Conservation (phyloP, 1,140 invertebrate species). For the Aplysia californica region DNA sequence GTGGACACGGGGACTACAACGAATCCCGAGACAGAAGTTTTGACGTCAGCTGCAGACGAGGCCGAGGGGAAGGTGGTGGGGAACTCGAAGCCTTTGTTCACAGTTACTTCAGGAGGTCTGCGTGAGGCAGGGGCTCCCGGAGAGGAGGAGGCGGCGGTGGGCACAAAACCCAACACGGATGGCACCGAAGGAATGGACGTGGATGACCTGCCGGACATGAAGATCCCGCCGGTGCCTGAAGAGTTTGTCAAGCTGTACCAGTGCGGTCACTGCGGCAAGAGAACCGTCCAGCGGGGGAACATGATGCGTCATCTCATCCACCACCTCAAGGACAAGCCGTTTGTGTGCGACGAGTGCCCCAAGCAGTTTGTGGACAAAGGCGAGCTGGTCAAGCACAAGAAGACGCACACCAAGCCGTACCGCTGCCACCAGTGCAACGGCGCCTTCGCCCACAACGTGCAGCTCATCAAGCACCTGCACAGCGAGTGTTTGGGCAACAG, state of each 20-base stretch:
- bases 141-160: background rate
- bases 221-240: conserved; percentile 12
- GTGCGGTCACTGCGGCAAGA: conserved; percentile 22
- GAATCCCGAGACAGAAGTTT: background rate
- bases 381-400: conserved; percentile 24
- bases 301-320: conserved; percentile 28
- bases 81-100: conserved; percentile 4
- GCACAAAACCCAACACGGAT: background rate
- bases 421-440: conserved; percentile 21
- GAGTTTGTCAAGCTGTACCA: conserved; percentile 30
- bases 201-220: conserved; percentile 19
- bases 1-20: background rate
- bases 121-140: conserved; percentile 5
- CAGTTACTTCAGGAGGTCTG: background rate
- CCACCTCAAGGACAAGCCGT: conserved; percentile 22
- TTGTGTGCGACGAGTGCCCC: conserved; percentile 17
- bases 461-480: conserved; percentile 17
- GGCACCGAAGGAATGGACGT: background rate
- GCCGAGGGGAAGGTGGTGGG: background rate
- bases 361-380: conserved; percentile 28
- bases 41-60: background rate
- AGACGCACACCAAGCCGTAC: conserved; percentile 24
- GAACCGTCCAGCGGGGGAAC: conserved; percentile 28
- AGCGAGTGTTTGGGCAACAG: conserved; percentile 16
- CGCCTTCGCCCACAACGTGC: conserved; percentile 27